Conservation (phyloP, 2,113 vertebrate species). For the Peromyscus leucopus region DNA sequence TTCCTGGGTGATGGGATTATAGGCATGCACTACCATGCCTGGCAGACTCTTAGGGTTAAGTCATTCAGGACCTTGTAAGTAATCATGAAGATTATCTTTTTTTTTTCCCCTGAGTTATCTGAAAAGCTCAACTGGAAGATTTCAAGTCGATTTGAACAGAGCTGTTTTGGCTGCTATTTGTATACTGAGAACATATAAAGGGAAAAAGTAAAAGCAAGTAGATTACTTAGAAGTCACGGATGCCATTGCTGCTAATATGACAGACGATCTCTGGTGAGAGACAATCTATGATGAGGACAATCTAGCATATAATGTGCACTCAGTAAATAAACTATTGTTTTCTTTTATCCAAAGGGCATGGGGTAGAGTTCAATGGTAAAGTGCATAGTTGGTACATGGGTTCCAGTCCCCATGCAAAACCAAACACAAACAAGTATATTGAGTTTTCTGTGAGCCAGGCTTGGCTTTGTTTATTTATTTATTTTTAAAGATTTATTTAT, state of each 20-base stretch:
- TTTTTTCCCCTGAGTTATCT: background rate
- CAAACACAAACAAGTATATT: background rate
- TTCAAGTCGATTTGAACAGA: background rate
- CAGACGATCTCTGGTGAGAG: too few species aligned
- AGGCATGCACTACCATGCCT: too few species aligned
- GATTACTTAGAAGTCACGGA: background rate
- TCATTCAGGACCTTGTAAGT: too few species aligned
- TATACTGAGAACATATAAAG: background rate
- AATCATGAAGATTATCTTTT: background rate
- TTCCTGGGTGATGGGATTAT: background rate
- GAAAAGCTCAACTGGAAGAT: background rate
- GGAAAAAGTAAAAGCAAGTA: background rate
- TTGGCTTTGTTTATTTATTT: background rate
- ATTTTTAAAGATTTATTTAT: background rate
- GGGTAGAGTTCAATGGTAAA: background rate
- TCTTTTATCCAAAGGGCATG: background rate
- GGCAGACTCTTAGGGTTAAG: too few species aligned
- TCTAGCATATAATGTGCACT: background rate
- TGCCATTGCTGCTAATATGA: background rate
- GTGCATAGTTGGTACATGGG: background rate
- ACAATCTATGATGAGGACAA: background rate
- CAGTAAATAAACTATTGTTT: slow-evolving; percentile 14
- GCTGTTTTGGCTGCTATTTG: background rate
- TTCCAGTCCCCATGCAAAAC: background rate
- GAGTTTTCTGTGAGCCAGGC: background rate